A percentile compares a stretch with the other conserved stretches of the same genome.
Conservation (phyloP, 23 tunicate genomes). For the Styela clava region DNA sequence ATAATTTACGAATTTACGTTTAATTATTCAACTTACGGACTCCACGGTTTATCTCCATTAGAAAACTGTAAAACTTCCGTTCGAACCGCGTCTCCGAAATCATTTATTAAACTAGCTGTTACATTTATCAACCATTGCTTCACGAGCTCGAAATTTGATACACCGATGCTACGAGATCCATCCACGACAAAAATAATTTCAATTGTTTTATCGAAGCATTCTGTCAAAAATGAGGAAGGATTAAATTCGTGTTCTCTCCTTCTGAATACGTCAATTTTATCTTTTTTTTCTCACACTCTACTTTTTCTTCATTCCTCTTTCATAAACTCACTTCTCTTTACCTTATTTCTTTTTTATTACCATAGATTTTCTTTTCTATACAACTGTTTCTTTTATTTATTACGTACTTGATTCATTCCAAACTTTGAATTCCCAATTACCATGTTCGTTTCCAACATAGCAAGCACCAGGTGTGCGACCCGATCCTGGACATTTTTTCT, state of each 20-base stretch:
- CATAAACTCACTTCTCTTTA: too few species aligned
- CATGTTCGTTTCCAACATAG: conserved; percentile 18
- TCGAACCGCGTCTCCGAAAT: conserved; percentile 22
- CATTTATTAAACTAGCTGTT: background rate
- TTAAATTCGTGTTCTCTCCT: too few species aligned
- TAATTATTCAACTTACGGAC: background rate
- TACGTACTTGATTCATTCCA: conserved; percentile 30
- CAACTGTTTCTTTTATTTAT: too few species aligned
- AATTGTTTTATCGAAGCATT: conserved; percentile 13
- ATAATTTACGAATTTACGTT: too few species aligned
- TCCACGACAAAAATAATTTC: conserved; percentile 24
- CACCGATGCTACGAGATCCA: conserved; percentile 14
- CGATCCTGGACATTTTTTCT: conserved; percentile 13
- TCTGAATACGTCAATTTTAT: too few species aligned
- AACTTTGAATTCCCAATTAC: conserved; percentile 5
- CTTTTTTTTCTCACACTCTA: too few species aligned
- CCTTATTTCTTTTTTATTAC: too few species aligned
- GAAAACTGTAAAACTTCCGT: conserved; percentile 26
- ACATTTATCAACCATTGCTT: conserved; percentile 1
- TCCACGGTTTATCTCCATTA: background rate
- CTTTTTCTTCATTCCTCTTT: too few species aligned
- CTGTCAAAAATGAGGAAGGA: conserved; percentile 5
- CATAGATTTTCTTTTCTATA: too few species aligned
- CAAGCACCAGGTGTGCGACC: conserved; percentile 20
- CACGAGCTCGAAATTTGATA: background rate